A percentile compares a stretch with the other conserved stretches of the same genome.
phyloP scores from a whole-genome alignment of 1,140 invertebrate genomes.

The Diprion similis region DNA sequence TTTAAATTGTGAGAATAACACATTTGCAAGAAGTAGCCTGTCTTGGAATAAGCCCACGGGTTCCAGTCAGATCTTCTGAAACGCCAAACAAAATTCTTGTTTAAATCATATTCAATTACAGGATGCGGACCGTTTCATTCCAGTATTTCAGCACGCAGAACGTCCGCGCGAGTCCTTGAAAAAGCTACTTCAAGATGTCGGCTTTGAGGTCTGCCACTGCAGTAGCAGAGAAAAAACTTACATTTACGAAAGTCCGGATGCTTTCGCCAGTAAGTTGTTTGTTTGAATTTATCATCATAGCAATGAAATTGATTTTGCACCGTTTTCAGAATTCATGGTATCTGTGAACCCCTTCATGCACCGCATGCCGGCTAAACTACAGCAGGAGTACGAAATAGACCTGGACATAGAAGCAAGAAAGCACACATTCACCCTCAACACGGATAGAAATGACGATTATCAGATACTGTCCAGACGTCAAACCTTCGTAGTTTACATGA shows the following conservation, averaged over 20 bases:
- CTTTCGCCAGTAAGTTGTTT: constrained; percentile 29
- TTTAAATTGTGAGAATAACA: too few relatives aligned
- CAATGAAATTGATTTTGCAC: neutral
- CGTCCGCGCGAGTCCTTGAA: constrained; percentile 59
- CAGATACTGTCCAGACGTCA: constrained; percentile 52
- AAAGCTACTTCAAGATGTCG: constrained; percentile 67
- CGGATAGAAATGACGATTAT: constrained; percentile 39
- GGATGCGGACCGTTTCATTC: constrained; percentile 64
- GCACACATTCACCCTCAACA: constrained; percentile 44
- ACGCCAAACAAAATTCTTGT: too few relatives aligned
- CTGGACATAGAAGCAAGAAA: constrained; percentile 50
- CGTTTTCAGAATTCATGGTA: constrained; percentile 68
- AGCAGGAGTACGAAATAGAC: constrained; percentile 67
- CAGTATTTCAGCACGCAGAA: constrained; percentile 66
- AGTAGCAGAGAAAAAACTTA: constrained; percentile 69
- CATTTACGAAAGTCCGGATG: constrained; percentile 67
- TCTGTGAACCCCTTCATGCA: constrained; percentile 80
- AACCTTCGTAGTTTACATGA: constrained; percentile 50
- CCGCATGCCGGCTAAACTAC: constrained; percentile 68
- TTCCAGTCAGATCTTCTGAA: too few relatives aligned
- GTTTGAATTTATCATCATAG: too few relatives aligned
- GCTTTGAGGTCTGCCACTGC: constrained; percentile 72
- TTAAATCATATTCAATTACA: neutral
- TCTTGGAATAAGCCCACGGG: too few relatives aligned
- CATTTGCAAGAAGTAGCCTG: too few relatives aligned